Evolutionary conservation across 2,888 invertebrate species (phyloP).

Genomic region (Epiblema foenella): DNA sequence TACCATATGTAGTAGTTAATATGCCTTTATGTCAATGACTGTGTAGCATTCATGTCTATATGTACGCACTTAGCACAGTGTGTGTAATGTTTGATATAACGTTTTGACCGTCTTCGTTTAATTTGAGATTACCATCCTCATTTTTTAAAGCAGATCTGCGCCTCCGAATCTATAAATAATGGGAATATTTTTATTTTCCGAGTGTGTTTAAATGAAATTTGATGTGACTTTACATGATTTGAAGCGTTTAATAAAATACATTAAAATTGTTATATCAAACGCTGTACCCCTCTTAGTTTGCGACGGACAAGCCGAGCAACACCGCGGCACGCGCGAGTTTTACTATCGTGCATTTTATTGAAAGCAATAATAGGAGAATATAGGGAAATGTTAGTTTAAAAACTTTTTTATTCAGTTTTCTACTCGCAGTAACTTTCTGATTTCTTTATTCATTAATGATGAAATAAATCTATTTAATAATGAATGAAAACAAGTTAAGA

Average conservation of each 20-base stretch:
- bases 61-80: conserved; percentile 37
- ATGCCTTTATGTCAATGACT: conserved; percentile 41
- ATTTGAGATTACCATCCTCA: background rate
- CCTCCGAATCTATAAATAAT: too few species aligned
- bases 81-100: conserved; percentile 20
- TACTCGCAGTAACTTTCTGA: background rate
- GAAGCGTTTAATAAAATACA: background rate
- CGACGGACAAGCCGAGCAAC: conserved; percentile 42
- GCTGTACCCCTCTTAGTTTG: conserved; percentile 8
- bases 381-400: conserved; percentile 13
- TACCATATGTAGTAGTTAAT: conserved; percentile 36
- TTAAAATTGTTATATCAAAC: conserved; percentile 14
- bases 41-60: conserved; percentile 43
- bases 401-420: background rate
- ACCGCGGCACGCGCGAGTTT: conserved; percentile 28
- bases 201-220: too few species aligned
- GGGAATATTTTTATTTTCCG: too few species aligned
- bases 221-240: too few species aligned
- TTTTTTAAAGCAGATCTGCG: too few species aligned
- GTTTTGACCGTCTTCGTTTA: background rate
- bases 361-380: conserved; percentile 42
- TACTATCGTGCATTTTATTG: conserved; percentile 25
- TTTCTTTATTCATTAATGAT: conserved; percentile 21
- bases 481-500: background rate
- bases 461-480: background rate